Conservation (phyloP, 2,888 invertebrate species). For the Drosophila gaucha region DNA sequence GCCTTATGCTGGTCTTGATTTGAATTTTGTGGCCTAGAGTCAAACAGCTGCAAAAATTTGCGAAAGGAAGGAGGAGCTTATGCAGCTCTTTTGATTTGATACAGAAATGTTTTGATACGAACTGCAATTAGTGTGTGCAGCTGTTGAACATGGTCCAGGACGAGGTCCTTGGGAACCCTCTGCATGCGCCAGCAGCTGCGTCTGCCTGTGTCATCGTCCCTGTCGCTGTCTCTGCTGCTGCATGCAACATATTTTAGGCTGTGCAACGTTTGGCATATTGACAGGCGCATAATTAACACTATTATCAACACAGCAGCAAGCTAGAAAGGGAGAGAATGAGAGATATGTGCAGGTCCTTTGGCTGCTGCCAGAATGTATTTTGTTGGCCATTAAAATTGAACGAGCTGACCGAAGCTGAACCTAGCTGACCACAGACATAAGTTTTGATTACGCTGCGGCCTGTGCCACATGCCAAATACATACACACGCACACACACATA, state of each 20-base stretch:
- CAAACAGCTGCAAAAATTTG: conserved; percentile 65
- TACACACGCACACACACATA: background rate
- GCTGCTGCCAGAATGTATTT: conserved; percentile 30
- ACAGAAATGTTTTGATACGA: conserved; percentile 65
- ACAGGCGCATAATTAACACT: conserved; percentile 79
- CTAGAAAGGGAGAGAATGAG: background rate
- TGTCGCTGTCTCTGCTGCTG: conserved; percentile 16
- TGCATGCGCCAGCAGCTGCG: conserved; percentile 5
- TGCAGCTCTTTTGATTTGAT: conserved; percentile 53
- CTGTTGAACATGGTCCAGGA: conserved; percentile 15
- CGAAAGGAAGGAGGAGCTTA: background rate
- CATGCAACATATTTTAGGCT: conserved; percentile 66
- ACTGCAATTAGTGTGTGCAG: conserved; percentile 71
- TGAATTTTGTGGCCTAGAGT: conserved; percentile 40
- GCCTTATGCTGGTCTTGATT: conserved; percentile 15
- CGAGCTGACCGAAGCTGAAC: conserved; percentile 33
- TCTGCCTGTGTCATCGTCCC: conserved; percentile 10
- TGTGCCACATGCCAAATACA: conserved; percentile 16
- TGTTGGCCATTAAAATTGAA: conserved; percentile 62
- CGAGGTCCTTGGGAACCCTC: conserved; percentile 7
- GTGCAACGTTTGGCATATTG: conserved; percentile 73
- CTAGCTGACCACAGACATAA: conserved; percentile 52
- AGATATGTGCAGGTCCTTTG: background rate
- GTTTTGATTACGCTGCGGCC: conserved; percentile 61
- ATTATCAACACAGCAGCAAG: conserved; percentile 64